phyloP scores from a whole-genome alignment of 30 jellyfish, hydroid and myxozoan species.

The Turritopsis dohrnii region DNA sequence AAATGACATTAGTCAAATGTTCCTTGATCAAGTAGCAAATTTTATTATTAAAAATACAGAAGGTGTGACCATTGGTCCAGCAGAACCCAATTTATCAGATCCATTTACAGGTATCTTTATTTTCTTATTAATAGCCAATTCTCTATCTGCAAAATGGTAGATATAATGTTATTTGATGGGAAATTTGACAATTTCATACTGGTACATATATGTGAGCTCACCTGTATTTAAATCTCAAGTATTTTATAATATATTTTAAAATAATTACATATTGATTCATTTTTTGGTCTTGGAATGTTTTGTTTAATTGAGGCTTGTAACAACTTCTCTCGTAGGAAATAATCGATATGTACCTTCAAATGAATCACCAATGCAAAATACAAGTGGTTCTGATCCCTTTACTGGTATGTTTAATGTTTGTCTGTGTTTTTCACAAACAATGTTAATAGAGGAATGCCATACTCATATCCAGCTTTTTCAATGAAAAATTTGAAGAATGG shows the following conservation, averaged over 20 bases:
- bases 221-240: no score
- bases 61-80: slow-evolving; percentile 75
- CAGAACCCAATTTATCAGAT: slow-evolving; percentile 46
- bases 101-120: slow-evolving; percentile 83
- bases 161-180: no score
- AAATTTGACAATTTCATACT: no score
- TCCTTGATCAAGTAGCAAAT: slow-evolving; percentile 85
- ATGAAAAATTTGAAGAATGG: no score
- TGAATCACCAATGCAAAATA: slow-evolving; percentile 27
- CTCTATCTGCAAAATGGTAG: no score
- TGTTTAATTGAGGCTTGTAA: not conserved
- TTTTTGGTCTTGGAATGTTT: not conserved
- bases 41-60: slow-evolving; percentile 74
- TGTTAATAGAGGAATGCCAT: not conserved
- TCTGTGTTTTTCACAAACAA: not conserved
- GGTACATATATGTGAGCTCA: no score
- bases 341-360: slow-evolving; percentile 62
- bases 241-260: no score
- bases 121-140: not conserved
- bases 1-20: slow-evolving; percentile 84
- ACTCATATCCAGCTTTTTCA: no score
- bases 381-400: slow-evolving; percentile 52
- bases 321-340: slow-evolving; percentile 41
- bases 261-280: not conserved
- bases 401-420: slow-evolving; percentile 38